Evolutionary conservation across 2,888 invertebrate species (phyloP), one percentile per base, ranked within the genome.

Genomic region (Blastobasis lacticolella): DNA sequence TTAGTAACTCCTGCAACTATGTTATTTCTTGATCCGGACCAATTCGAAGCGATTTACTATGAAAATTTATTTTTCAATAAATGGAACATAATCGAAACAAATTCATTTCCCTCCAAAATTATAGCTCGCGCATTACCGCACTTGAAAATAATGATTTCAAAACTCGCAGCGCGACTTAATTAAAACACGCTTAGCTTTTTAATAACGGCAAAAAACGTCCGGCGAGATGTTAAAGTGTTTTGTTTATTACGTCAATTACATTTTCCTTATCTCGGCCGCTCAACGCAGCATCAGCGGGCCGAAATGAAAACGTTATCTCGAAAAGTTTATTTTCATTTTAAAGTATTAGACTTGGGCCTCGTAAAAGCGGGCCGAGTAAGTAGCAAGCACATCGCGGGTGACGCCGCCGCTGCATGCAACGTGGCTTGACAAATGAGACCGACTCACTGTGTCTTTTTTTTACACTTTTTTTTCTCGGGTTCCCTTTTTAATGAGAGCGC

Each of bases 351-450:
- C 63, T 69, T 65, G 69, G 67, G 23, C 23, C 23, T 23, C 23
- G 23, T 23, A 23, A 23, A 23, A 23, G 23, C 23, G 23, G 23
- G 23, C 23, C 23, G 23, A 23, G 23, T 23, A 23, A 23, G 23
- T 23, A 23, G 23, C 23, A 78, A 73, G 67, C 78, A 75, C 73
- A 75, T 69, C 69, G 71, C 64, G 61, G 61, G 64, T 68, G 64
- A 71, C 67, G 68, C 71, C 69, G 66, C 66, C 69, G 65, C 66
- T 67, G 71, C 77, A 79, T 76, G 75, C 74, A 66, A 71, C 60
- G 71, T 63, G 62, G 67, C 68, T 66, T 83, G 82, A 81, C 81
- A 83, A 83, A 82, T 80, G 78, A 81, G 75, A 71, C 69, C 62
- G 71, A 72, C 66, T 67, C 69, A 66, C 65, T 67, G 68, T 69